Percentiles rank a stretch among this genome's conserved stretches.
Evolutionary conservation across 2,888 invertebrate species (phyloP).

Genomic region (Philereme transversata): DNA sequence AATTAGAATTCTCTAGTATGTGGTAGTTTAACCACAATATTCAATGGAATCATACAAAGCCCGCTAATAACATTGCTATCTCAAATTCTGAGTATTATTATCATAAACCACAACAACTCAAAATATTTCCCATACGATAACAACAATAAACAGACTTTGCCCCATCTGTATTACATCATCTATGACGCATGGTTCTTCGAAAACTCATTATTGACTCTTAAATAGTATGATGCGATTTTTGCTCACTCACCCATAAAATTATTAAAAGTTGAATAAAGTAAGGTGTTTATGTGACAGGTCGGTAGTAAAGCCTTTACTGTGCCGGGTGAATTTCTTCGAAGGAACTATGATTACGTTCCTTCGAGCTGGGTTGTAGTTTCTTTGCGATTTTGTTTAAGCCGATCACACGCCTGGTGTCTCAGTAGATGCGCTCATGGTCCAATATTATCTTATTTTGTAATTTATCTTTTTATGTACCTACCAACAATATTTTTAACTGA

Average conservation of each 20-base stretch:
- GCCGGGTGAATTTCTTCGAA: constrained; percentile 56
- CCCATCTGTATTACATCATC: constrained; percentile 39
- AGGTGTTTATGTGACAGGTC: constrained; percentile 66
- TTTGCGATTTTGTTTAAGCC: no score
- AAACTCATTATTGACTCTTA: constrained; percentile 32
- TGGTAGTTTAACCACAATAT: background rate
- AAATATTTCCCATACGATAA: constrained; percentile 31
- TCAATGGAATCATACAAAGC: constrained; percentile 1
- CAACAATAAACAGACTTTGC: constrained; percentile 29
- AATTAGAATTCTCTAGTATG: no score
- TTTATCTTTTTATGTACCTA: no score
- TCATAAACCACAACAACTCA: constrained; percentile 17
- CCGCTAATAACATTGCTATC: background rate
- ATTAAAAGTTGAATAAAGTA: constrained; percentile 67
- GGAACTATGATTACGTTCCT: constrained; percentile 45
- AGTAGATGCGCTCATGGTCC: no score
- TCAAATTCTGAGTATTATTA: constrained; percentile 8
- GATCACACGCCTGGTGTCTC: no score
- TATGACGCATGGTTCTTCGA: constrained; percentile 37
- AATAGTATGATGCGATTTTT: constrained; percentile 46
- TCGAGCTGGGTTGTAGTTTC: no score
- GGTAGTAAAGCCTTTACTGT: constrained; percentile 55
- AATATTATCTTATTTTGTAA: no score
- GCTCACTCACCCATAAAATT: constrained; percentile 50
- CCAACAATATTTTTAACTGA: no score